These are phyloP conservation scores for Pangasianodon gigas DNA, from an alignment of 2,113 vertebrate species.

Conservation along the genomic window DNA sequence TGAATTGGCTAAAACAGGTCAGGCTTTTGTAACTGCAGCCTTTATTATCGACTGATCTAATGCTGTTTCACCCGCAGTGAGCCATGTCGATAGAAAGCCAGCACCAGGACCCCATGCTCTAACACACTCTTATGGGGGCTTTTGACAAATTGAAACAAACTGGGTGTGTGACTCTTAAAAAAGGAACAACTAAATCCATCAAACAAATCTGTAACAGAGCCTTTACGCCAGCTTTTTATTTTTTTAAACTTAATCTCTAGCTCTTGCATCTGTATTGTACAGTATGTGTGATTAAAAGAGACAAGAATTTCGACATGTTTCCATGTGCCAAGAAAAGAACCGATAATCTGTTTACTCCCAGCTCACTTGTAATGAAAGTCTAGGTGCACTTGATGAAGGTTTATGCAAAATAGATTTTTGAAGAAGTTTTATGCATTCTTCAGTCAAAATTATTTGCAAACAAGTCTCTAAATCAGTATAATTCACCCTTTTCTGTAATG, in stretches of 20 bases:
- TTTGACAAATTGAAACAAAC: conserved; percentile 24
- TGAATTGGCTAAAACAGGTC: conserved; percentile 22
- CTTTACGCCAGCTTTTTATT: neutral
- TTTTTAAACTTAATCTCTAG: neutral
- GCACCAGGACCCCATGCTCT: neutral
- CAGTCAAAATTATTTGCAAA: neutral
- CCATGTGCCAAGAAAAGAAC: neutral
- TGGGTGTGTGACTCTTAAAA: neutral
- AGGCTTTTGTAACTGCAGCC: conserved; percentile 9
- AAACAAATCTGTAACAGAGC: neutral
- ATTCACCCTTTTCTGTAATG: neutral
- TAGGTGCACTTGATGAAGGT: neutral
- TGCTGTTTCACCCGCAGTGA: neutral
- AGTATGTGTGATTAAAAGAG: neutral
- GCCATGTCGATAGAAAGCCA: conserved; percentile 2
- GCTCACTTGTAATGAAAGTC: neutral
- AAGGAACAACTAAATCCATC: neutral
- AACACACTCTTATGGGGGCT: neutral
- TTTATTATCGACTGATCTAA: conserved; percentile 29
- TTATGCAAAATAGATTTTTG: neutral
- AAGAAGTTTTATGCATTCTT: no score
- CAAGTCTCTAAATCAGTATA: neutral
- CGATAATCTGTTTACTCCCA: neutral
- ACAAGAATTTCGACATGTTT: neutral
- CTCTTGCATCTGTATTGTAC: neutral